Base-by-base conservation (phyloP, 2,888 invertebrate genomes). In the Caenorhabditis sp. region DNA sequence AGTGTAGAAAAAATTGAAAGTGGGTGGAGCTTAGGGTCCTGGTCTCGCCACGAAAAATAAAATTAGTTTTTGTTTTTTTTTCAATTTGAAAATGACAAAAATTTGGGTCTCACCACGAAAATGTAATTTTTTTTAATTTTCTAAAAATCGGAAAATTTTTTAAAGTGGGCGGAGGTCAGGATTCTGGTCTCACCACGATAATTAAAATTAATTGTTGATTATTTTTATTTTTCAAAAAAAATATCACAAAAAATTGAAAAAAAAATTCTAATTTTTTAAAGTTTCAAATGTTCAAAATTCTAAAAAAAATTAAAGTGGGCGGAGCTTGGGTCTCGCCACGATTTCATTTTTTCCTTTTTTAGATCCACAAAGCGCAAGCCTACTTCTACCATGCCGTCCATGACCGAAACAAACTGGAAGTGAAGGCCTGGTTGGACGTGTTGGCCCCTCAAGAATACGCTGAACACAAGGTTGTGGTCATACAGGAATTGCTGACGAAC, bases 361-460 rank as follows among this genome's bases (percentile, higher is more conserved):
- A 76, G 76, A 4, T 76, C 2, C 18, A 61, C 9, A 53, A 51
- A n/a, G 76, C 76, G n/a, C 20, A 44, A 1, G 67, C 76, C 37
- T 68, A 24, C 26, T 76, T 76, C 60, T 76, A 67, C 67, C 67
- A 76, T 26, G 60, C 76, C n/a, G 76, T 76, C 15, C 67, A 76
- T 58, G 58, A 58, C 18, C 60, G 67, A 2, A 67, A 40, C 24
- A 65, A 51, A 37, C 60, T 51, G 18, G 76, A 76, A 53, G 76
- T 76, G 1, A 65, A 67, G 24, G 53, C 76, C 3, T 76, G 65
- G 35, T 11, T 76, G 32, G 44, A 26, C 11, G 44, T 61, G 37
- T 26, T 81, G 15, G 15, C 76, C 0, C 64, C 70, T 13, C 15
- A 40, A n/a, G 74, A 69, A 2, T 1, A n/a, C 6, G 81, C 76